Evolutionary conservation across 2,888 invertebrate species (phyloP), one percentile per base, ranked within the genome.

Genomic region (Cordilura impudica): DNA sequence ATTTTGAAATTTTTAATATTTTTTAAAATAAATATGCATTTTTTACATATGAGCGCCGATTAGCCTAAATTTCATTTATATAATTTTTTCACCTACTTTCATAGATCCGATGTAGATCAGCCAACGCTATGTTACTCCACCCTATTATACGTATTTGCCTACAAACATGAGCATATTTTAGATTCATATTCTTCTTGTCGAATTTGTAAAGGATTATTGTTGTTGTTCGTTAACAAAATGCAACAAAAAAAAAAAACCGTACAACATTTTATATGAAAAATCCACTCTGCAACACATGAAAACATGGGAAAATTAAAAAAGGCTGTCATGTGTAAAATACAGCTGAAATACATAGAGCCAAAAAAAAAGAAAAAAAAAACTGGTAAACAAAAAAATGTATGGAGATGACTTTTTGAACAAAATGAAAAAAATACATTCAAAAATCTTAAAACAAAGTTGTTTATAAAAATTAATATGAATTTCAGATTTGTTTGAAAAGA

Each of bases 271-370:
- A 31, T 53, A 26, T 26, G 26, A 35, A 74, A 60, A 69, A 65
- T 35, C 29, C 35, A 69, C 29, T 58, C 18, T 39, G n/a, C n/a
- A 39, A 26, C 26, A 26, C 26, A 26, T 26, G 10, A 35, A 39
- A 39, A 39, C 35, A 39, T 39, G 35, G 35, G 35, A 81, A 83
- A 83, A 83, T 83, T 83, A 83, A 83, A 83, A 83, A 83, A 81
- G 74, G 81, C 82, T 82, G 77, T 79, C 81, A 83, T 82, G 83
- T 82, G 83, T 82, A 79, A 83, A 83, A 81, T 81, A 54, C 66
- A 61, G 23, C 43, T 19, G 49, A 49, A 63, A 63, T 63, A 58
- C 49, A n/a, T n/a, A n/a, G n/a, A n/a, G n/a, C n/a, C n/a, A n/a
- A n/a, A n/a, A n/a, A n/a, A n/a, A n/a, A n/a, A n/a, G 26, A 23